Conservation (phyloP, 2,888 invertebrate species). For the Rotaria macrura region DNA sequence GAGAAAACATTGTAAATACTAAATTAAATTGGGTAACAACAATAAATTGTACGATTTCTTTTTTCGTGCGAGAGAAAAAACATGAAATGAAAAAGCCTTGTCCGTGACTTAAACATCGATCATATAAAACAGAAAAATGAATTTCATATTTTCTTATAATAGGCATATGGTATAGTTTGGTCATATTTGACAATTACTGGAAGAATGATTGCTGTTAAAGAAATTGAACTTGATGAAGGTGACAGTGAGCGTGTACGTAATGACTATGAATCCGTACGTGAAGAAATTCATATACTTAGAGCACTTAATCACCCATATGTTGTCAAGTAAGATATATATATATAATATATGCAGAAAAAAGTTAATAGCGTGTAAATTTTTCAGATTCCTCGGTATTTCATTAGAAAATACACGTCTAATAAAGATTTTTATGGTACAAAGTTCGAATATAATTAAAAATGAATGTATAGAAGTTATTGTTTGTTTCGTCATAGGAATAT, state of each 20-base stretch:
- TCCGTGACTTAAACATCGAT: no score
- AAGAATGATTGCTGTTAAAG: slow-evolving; percentile 49
- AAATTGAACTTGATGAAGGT: slow-evolving; percentile 46
- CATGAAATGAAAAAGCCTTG: no score
- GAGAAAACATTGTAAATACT: no score
- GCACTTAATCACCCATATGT: slow-evolving; percentile 48
- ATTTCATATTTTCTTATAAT: neutral
- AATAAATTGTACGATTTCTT: no score
- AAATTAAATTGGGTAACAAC: no score
- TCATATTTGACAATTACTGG: slow-evolving; percentile 38
- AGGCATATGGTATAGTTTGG: neutral
- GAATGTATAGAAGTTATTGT: no score
- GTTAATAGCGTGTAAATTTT: no score
- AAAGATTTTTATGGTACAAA: neutral
- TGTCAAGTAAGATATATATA: slow-evolving; percentile 44
- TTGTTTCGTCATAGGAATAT: slow-evolving; percentile 49
- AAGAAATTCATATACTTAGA: slow-evolving; percentile 49
- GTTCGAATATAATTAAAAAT: no score
- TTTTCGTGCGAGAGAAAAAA: no score
- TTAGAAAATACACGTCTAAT: slow-evolving; percentile 9
- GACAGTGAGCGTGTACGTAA: slow-evolving; percentile 44
- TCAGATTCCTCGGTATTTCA: slow-evolving; percentile 30
- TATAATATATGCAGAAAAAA: no score
- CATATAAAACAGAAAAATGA: neutral
- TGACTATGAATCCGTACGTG: slow-evolving; percentile 48